A percentile compares a stretch with the other conserved stretches of the same genome.
phyloP scores from a whole-genome alignment of 2,113 vertebrate species.

The Dicaeum eximium region DNA sequence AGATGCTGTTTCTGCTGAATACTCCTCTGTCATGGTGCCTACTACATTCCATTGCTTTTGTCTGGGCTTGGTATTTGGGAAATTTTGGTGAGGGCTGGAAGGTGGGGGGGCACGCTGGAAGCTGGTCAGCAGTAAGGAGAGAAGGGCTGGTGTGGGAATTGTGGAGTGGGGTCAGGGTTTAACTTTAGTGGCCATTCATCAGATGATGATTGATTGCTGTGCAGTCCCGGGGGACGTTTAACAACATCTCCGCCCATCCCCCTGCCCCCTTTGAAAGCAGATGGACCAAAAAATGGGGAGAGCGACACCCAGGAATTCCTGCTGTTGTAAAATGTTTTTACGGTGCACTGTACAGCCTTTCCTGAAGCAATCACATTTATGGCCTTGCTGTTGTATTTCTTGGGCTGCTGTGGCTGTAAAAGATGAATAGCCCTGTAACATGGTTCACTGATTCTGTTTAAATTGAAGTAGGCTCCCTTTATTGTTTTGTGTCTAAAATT shows the following conservation, averaged over 20 bases:
- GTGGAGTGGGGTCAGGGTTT: constrained; percentile 77
- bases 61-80: constrained; percentile 77
- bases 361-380: constrained; percentile 68
- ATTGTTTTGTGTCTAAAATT: constrained; percentile 59
- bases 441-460: constrained; percentile 64
- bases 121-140: constrained; percentile 51
- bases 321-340: constrained; percentile 70
- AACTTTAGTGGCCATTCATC: constrained; percentile 81
- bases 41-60: constrained; percentile 80
- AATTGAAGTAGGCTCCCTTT: constrained; percentile 50
- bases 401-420: constrained; percentile 66
- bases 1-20: constrained; percentile 53
- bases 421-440: constrained; percentile 67
- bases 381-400: constrained; percentile 62
- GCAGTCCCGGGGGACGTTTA: constrained; percentile 69
- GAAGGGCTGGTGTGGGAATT: constrained; percentile 63
- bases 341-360: constrained; percentile 68
- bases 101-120: constrained; percentile 45
- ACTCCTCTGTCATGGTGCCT: constrained; percentile 15
- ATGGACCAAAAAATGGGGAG: constrained; percentile 66
- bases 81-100: constrained; percentile 74
- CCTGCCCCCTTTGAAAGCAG: constrained; percentile 64
- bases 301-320: constrained; percentile 74
- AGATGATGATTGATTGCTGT: constrained; percentile 82
- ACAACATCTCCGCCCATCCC: constrained; percentile 64